Evolutionary conservation across 2,888 invertebrate genomes (phyloP), one percentile per base, ranked within the genome.

Genomic region (Hydropsyche betteni): DNA sequence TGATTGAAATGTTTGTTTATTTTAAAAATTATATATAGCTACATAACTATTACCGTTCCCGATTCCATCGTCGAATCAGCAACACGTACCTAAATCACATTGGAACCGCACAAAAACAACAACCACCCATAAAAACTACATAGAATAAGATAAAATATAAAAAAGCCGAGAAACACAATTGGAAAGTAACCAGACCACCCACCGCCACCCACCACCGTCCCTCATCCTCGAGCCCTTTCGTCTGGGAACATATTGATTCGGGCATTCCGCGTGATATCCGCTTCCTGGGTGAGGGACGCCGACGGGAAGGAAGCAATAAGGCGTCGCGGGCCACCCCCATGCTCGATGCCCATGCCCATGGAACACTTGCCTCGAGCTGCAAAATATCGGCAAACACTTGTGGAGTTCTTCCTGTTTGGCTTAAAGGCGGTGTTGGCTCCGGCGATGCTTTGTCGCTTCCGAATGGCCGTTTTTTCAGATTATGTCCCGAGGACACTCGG

Each of bases 361-460:
- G 58, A 58, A 58, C 8, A 24, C 58, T 55, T 44, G 44, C 44
- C 44, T 10, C 44, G 44, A 44, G 38, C 36, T 34, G 72, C 16
- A 58, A 72, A 72, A 72, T 72, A 72, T 64, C 76, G 76, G 55
- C 75, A 53, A 69, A 74, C 77, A 77, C 77, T 77, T 77, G 77
- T 77, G 74, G 77, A 73, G 55, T 52, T 55, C 70, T 74, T 74
- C 75, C 75, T 75, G 77, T 75, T 75, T 72, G 74, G 74, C 68
- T 69, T 74, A 75, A 71, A 75, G 75, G 16, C 14, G 33, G 58
- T 16, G 14, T 24, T n/a, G 4, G 16, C 70, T 75, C 74, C 8
- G 58, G 16, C 58, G 16, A 24, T 24, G 58, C 75, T 51, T 61
- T 52, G 68, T 61, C 74, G 50, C n/a, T 58, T 75, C 50, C 76